phyloP scores from a whole-genome alignment of 2,797 vertebrate genomes.

The Gastrophryne carolinensis region DNA sequence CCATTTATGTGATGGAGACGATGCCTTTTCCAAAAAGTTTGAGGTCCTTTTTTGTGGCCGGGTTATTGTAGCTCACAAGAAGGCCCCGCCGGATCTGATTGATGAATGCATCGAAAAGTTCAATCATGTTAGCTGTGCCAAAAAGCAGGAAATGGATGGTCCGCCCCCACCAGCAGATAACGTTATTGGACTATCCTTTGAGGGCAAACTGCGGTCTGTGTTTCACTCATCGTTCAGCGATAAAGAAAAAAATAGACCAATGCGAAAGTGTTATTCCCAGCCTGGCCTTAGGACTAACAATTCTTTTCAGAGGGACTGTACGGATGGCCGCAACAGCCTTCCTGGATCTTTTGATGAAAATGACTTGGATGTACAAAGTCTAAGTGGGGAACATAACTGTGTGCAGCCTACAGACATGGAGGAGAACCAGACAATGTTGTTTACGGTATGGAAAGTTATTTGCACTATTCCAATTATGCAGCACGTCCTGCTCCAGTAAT shows the following conservation, averaged over 20 bases:
- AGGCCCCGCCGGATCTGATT: constrained; percentile 91
- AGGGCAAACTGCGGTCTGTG: constrained; percentile 69
- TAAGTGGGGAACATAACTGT: constrained; percentile 69
- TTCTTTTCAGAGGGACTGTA: constrained; percentile 78
- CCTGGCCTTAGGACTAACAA: constrained; percentile 73
- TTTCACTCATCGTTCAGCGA: constrained; percentile 70
- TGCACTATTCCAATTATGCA: no score
- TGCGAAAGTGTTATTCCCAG: constrained; percentile 73
- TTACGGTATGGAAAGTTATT: constrained; percentile 78
- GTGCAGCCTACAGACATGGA: constrained; percentile 91
- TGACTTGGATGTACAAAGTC: constrained; percentile 77
- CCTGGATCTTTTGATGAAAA: constrained; percentile 81
- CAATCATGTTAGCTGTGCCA: constrained; percentile 69
- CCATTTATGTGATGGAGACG: constrained; percentile 71
- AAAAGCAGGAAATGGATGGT: constrained; percentile 49
- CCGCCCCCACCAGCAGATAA: constrained; percentile 52
- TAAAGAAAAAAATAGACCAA: constrained; percentile 60
- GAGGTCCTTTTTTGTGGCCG: constrained; percentile 94
- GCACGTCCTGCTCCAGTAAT: no score
- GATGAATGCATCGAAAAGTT: constrained; percentile 97
- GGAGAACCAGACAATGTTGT: constrained; percentile 96
- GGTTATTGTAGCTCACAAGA: constrained; percentile 89
- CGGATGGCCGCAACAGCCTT: constrained; percentile 57
- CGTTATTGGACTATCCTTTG: constrained; percentile 58
- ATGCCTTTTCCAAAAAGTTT: constrained; percentile 90